Evolutionary conservation across 2,113 vertebrate genomes (phyloP).

Genomic region (Rhineura floridana): DNA sequence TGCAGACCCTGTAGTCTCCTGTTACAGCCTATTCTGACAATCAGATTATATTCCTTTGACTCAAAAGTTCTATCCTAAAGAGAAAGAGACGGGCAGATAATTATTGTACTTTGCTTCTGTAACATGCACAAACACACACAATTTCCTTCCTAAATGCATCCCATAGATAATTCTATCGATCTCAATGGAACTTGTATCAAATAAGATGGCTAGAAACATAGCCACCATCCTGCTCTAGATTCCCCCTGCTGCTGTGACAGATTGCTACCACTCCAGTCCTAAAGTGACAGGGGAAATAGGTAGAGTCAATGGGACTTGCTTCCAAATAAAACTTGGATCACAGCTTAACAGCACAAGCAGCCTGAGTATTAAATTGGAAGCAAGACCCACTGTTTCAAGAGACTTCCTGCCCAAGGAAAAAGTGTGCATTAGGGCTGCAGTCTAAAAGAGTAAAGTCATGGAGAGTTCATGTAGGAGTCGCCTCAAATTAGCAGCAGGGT

Average conservation of each 20-base stretch:
- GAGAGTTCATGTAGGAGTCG: background rate
- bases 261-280: background rate
- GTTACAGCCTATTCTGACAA: background rate
- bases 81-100: too few species aligned
- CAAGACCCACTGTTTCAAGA: background rate
- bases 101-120: background rate
- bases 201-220: too few species aligned
- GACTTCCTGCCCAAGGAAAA: background rate
- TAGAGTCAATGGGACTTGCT: background rate
- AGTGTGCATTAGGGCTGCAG: background rate
- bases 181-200: background rate
- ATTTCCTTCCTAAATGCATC: background rate
- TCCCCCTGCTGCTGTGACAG: background rate
- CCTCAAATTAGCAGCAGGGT: background rate
- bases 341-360: background rate
- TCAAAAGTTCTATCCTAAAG: background rate
- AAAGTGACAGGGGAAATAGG: too few species aligned
- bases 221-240: background rate
- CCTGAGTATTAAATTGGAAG: background rate
- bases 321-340: background rate
- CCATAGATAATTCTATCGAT: background rate
- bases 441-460: background rate
- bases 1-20: background rate
- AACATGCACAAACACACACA: background rate
- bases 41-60: background rate